phyloP scores from a whole-genome alignment of 2,113 vertebrate species.

The Ranitomeya variabilis region DNA sequence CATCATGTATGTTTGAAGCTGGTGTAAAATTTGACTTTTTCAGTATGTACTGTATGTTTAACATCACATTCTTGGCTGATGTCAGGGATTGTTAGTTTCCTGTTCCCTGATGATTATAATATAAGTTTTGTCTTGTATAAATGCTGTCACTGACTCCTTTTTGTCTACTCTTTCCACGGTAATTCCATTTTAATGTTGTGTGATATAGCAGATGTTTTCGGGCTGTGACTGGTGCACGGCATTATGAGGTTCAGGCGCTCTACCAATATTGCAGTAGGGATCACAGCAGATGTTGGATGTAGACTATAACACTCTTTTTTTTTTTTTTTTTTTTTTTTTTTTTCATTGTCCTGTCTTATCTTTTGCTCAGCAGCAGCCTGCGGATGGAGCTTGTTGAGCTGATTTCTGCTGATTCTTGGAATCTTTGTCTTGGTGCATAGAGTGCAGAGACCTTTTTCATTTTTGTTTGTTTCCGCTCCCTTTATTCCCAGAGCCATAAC shows the following conservation, averaged over 20 bases:
- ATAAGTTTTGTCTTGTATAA: background rate
- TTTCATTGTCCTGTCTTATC: background rate
- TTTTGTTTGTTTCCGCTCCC: no score
- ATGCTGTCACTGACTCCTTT: background rate
- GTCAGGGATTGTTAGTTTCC: no score
- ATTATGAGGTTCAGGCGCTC: background rate
- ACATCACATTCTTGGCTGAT: background rate
- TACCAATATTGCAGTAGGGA: background rate
- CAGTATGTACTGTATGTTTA: background rate
- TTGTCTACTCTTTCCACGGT: background rate
- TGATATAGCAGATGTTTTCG: background rate
- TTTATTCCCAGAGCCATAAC: no score
- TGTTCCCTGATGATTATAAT: background rate
- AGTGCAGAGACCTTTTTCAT: no score
- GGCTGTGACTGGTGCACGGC: background rate
- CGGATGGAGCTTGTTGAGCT: background rate
- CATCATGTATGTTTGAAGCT: background rate
- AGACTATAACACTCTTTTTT: background rate
- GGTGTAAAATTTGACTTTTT: background rate
- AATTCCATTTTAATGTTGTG: background rate
- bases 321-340: background rate
- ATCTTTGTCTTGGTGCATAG: background rate
- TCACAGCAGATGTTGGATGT: background rate
- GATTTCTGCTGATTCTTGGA: background rate
- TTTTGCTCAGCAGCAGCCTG: background rate